Conservation (phyloP, 2,888 invertebrate genomes). For the Scaptomyza tumidula region DNA sequence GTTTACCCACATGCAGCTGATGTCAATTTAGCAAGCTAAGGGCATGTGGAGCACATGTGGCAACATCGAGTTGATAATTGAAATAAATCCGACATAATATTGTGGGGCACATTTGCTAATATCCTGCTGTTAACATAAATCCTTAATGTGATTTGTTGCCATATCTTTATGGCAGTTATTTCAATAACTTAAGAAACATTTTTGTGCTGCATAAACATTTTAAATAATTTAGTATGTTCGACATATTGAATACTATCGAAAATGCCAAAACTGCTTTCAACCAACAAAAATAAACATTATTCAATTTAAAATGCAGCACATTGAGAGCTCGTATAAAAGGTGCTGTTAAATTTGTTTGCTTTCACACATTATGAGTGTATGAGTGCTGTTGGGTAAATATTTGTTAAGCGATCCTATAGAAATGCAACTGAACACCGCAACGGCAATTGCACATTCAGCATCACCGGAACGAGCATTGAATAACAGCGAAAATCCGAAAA, state of each 20-base stretch:
- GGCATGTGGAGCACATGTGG: background rate
- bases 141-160: background rate
- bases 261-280: background rate
- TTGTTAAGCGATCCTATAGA: constrained; percentile 34
- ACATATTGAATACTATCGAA: background rate
- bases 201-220: background rate
- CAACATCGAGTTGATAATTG: constrained; percentile 6
- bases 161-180: background rate
- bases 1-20: constrained; percentile 39
- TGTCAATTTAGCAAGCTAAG: constrained; percentile 5
- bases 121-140: background rate
- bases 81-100: background rate
- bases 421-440: constrained; percentile 16
- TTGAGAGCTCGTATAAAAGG: background rate
- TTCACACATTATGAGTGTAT: constrained; percentile 15
- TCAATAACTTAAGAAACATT: background rate
- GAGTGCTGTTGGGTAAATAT: constrained; percentile 33
- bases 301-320: background rate
- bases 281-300: background rate
- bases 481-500: constrained; percentile 67
- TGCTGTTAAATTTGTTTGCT: constrained; percentile 16
- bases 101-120: background rate
- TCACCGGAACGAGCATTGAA: constrained; percentile 45
- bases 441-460: constrained; percentile 19
- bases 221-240: background rate